phyloP scores from a whole-genome alignment of 2,888 invertebrate genomes.

The Cactoblastis cactorum region DNA sequence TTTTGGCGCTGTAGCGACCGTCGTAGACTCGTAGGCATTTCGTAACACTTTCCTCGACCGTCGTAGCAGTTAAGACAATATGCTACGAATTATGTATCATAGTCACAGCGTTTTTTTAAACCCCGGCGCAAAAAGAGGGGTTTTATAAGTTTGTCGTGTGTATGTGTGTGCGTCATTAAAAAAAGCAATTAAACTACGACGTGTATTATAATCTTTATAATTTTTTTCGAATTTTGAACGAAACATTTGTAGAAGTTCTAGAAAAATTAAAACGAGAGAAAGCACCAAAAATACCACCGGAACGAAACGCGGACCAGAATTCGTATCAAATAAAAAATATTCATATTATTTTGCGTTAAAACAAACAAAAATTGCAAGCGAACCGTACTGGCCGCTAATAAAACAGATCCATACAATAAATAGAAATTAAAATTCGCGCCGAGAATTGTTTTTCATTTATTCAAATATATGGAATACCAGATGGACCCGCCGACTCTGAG shows the following conservation, averaged over 20 bases:
- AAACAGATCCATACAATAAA: background rate
- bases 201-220: too few relatives aligned
- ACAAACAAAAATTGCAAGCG: background rate
- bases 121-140: too few relatives aligned
- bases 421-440: background rate
- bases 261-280: too few relatives aligned
- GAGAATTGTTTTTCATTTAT: slow-evolving; percentile 13
- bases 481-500: slow-evolving; percentile 7
- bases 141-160: too few relatives aligned
- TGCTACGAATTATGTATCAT: background rate
- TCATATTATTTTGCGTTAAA: background rate
- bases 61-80: background rate
- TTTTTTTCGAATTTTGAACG: too few relatives aligned
- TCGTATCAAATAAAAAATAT: background rate
- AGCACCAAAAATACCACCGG: too few relatives aligned
- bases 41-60: background rate
- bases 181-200: too few relatives aligned
- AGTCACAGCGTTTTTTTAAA: too few relatives aligned
- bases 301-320: too few relatives aligned
- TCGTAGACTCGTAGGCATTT: background rate
- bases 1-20: background rate
- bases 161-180: too few relatives aligned
- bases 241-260: too few relatives aligned
- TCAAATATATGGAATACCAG: slow-evolving; percentile 20
- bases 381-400: background rate